Percentiles rank a stretch among this genome's conserved stretches.
phyloP scores from a whole-genome alignment of 1,140 invertebrate genomes.

The Calosoma granatense region DNA sequence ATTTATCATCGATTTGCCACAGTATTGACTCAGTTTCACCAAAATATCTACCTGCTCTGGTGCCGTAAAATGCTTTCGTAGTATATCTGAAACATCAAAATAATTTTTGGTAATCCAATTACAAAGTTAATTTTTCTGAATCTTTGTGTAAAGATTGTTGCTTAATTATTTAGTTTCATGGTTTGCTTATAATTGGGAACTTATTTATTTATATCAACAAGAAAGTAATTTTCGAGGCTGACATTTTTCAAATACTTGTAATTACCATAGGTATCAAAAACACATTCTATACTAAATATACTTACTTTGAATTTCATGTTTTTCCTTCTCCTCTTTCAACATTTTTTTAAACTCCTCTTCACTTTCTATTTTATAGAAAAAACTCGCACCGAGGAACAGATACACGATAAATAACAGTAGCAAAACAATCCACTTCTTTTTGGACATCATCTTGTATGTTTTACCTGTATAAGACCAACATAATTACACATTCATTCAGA shows the following conservation, averaged over 20 bases:
- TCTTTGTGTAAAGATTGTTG: no score
- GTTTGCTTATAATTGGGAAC: no score
- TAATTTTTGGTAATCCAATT: no score
- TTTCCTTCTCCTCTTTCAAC: constrained; percentile 44
- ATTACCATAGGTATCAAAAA: no score
- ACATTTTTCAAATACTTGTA: no score
- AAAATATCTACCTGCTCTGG: constrained; percentile 45
- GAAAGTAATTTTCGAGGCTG: no score
- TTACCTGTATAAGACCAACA: background rate
- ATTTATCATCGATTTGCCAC: constrained; percentile 51
- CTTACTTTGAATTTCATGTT: constrained; percentile 60
- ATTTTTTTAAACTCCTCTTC: constrained; percentile 48
- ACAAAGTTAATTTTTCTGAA: no score
- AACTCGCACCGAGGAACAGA: constrained; percentile 60
- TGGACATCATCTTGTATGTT: constrained; percentile 54
- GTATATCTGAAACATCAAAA: background rate
- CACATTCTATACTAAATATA: no score
- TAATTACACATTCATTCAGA: background rate
- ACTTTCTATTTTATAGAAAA: constrained; percentile 69
- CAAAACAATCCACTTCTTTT: constrained; percentile 66
- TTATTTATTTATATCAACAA: no score
- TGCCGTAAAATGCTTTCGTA: constrained; percentile 19
- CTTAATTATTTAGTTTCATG: no score
- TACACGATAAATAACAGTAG: constrained; percentile 65
- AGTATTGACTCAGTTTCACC: constrained; percentile 51